phyloP scores from a whole-genome alignment of 2,888 invertebrate species.

The Notodonta dromedarius region DNA sequence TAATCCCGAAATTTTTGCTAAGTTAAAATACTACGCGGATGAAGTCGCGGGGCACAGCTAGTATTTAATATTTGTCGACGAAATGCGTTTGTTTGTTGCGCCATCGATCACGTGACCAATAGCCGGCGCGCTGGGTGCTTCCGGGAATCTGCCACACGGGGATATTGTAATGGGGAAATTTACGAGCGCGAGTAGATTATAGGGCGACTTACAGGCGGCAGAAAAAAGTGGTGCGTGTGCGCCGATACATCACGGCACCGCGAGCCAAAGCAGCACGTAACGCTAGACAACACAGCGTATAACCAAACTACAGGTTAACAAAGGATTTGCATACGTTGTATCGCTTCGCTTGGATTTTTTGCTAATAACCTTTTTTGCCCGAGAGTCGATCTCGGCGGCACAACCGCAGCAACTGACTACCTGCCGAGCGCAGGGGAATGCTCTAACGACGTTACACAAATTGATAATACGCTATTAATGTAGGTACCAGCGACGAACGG shows the following conservation, averaged over 20 bases:
- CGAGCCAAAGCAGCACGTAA: not conserved
- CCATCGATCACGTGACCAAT: conserved; percentile 15
- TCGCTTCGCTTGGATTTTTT: conserved; percentile 39
- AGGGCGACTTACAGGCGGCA: conserved; percentile 16
- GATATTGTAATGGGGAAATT: conserved; percentile 29
- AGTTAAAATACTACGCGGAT: no score
- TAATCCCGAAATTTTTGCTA: no score
- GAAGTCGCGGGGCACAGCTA: no score
- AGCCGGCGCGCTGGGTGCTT: conserved; percentile 11
- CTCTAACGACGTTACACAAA: not conserved
- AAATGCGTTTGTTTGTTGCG: conserved; percentile 4
- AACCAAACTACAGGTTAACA: conserved; percentile 16
- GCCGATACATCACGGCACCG: conserved; percentile 5
- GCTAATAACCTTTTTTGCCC: conserved; percentile 45
- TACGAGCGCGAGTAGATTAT: conserved; percentile 38
- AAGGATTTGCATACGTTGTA: conserved; percentile 50
- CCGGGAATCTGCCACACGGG: conserved; percentile 23
- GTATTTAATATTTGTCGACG: not conserved
- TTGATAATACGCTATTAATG: conserved; percentile 14
- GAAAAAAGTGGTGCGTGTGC: conserved; percentile 20
- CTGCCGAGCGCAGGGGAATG: conserved; percentile 29
- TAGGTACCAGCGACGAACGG: conserved; percentile 4
- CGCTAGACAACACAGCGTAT: not conserved
- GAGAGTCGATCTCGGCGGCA: conserved; percentile 38
- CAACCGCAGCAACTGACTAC: conserved; percentile 39